phyloP scores from a whole-genome alignment of 2,113 vertebrate genomes.

The Eubucco bourcierii region DNA sequence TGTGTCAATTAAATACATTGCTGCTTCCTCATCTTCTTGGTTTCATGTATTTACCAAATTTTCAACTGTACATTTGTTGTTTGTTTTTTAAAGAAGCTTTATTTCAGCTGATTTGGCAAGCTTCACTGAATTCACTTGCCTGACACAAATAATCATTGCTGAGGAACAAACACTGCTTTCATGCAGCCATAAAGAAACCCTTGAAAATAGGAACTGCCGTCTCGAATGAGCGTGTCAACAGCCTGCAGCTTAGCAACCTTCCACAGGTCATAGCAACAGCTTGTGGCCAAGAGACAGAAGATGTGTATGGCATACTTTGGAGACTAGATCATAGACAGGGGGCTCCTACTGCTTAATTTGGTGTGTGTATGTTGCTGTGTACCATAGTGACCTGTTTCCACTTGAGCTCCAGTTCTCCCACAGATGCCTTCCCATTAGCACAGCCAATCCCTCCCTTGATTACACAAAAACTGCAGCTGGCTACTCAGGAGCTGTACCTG shows the following conservation, averaged over 20 bases:
- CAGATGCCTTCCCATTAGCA: neutral
- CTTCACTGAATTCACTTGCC: neutral
- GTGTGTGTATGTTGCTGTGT: constrained; percentile 47
- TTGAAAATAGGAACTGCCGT: neutral
- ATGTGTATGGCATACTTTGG: constrained; percentile 42
- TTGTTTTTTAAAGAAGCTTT: neutral
- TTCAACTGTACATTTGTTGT: neutral
- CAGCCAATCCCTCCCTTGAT: neutral
- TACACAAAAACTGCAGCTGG: neutral
- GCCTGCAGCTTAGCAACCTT: constrained; percentile 39
- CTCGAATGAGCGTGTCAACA: neutral
- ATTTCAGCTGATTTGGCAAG: neutral
- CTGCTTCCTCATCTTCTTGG: neutral
- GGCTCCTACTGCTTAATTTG: constrained; percentile 58
- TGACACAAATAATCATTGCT: neutral
- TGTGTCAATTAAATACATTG: neutral
- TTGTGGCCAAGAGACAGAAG: constrained; percentile 15
- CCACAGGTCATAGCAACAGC: constrained; percentile 11
- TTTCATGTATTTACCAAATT: neutral
- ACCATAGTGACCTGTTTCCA: constrained; percentile 48
- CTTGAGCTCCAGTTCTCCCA: neutral
- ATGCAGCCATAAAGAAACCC: neutral
- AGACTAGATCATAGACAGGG: constrained; percentile 40
- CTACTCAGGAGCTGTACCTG: neutral
- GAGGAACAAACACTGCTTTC: neutral